Conservation (phyloP, 2,888 invertebrate species). For the Ecliptopera silaceata region DNA sequence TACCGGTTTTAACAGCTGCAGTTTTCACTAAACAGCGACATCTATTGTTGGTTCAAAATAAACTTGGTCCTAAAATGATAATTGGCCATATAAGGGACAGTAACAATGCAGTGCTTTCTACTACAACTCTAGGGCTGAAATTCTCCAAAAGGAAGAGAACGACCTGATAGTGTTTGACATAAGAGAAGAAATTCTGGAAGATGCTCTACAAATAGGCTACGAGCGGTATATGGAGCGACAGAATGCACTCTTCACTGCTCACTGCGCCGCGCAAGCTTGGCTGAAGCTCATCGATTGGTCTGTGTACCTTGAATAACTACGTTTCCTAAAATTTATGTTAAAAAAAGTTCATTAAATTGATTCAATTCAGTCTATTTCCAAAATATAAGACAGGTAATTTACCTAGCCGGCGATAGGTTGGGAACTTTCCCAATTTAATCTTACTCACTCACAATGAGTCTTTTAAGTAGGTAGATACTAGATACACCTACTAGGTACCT, state of each 20-base stretch:
- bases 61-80: no score
- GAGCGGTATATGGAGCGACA: constrained; percentile 67
- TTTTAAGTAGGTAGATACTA: no score
- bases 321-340: no score
- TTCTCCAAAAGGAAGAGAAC: constrained; percentile 70
- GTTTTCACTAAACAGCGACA: neutral
- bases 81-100: neutral
- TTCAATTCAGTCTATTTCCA: no score
- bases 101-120: neutral
- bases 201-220: constrained; percentile 57
- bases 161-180: constrained; percentile 68
- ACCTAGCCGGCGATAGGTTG: no score
- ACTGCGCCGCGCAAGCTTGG: constrained; percentile 72
- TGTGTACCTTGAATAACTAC: neutral
- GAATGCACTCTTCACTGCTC: constrained; percentile 57
- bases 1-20: no score
- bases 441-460: no score
- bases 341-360: no score
- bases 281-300: constrained; percentile 69
- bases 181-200: constrained; percentile 71
- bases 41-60: neutral
- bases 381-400: no score
- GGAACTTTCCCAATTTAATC: no score
- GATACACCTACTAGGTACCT: no score
- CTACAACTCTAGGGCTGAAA: constrained; percentile 59